Base-by-base conservation (phyloP, 2,113 vertebrate species). In the Erinaceus europaeus region DNA sequence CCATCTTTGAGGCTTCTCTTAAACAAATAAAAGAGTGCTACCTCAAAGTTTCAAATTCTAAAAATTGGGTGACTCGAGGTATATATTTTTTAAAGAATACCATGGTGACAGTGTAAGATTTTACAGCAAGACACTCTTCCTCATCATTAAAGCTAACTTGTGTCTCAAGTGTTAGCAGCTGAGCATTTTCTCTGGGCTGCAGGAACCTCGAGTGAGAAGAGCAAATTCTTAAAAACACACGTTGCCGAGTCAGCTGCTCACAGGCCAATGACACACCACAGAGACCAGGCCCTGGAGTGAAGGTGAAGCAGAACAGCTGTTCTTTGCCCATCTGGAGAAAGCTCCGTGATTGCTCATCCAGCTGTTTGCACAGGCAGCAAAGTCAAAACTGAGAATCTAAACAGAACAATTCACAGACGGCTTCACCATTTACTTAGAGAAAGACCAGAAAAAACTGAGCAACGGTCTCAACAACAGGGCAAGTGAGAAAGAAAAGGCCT, bases 221-320 rank as follows among this genome's bases (percentile, higher is more conserved):
- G 3, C 3, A 61, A 6, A 40, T 76, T 91, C 75, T 81, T 82
- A 71, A 46, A 59, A 82, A 88, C 55, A 52, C 23, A 55, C 77
- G 76, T 71, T 86, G 64, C 48, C 65, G 38, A 65, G 71, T 36
- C 69, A 77, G 53, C 23, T 91, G 40, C 69, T 82, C 29, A 85
- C 4, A 42, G 15, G 48, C 40, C 75, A 69, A 64, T 84, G 40
- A 80, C 23, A 34, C 80, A 55, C 53, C 44, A 72, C 48, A 61
- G 15, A 69, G 29, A 52, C 13, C 15, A 82, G 21, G 21, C 25
- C 34, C 18, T 17, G 15, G 64, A 38, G 40, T 44, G 32, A 53
- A 32, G 29, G 32, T 7, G 27, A 0, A 9, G n/a, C 21, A 48
- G 53, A 50, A 40, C 38, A 42, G 32, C 38, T 84, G 55, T 50